Percentiles rank a stretch among this genome's conserved stretches.
phyloP scores from a whole-genome alignment of 2,113 vertebrate species.

The Tricholaema leucomelas region DNA sequence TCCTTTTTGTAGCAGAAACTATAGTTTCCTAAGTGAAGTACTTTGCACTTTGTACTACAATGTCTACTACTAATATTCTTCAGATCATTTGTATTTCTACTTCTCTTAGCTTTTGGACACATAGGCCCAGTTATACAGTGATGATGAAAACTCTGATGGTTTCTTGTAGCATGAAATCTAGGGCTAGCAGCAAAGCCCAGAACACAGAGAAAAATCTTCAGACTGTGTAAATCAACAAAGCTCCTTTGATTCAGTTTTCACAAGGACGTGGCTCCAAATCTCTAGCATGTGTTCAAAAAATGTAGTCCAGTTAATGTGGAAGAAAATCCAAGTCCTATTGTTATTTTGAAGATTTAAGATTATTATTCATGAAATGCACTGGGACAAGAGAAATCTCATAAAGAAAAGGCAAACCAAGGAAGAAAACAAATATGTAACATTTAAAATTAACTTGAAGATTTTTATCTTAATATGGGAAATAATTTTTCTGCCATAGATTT shows the following conservation, averaged over 20 bases:
- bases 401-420: conserved; percentile 54
- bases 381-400: conserved; percentile 45
- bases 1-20: conserved; percentile 14
- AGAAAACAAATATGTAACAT: conserved; percentile 65
- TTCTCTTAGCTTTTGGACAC: not conserved
- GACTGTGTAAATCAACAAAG: conserved; percentile 54
- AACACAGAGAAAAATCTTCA: conserved; percentile 52
- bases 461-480: conserved; percentile 50
- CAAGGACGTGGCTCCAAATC: conserved; percentile 43
- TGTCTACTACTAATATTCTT: conserved; percentile 24
- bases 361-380: conserved; percentile 36
- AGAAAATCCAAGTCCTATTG: conserved; percentile 39
- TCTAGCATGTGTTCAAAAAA: conserved; percentile 43
- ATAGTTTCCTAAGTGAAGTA: conserved; percentile 21
- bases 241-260: conserved; percentile 60
- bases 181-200: conserved; percentile 9
- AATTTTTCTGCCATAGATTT: conserved; percentile 50
- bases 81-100: conserved; percentile 10
- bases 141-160: conserved; percentile 8
- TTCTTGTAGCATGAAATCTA: conserved; percentile 43
- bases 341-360: conserved; percentile 20
- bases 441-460: conserved; percentile 68
- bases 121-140: not conserved
- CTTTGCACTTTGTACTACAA: conserved; percentile 16
- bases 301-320: conserved; percentile 39